These are phyloP conservation scores for Cylindroiulus punctatus DNA, from an alignment of 2,888 invertebrate genomes.

Conservation along the genomic window DNA sequence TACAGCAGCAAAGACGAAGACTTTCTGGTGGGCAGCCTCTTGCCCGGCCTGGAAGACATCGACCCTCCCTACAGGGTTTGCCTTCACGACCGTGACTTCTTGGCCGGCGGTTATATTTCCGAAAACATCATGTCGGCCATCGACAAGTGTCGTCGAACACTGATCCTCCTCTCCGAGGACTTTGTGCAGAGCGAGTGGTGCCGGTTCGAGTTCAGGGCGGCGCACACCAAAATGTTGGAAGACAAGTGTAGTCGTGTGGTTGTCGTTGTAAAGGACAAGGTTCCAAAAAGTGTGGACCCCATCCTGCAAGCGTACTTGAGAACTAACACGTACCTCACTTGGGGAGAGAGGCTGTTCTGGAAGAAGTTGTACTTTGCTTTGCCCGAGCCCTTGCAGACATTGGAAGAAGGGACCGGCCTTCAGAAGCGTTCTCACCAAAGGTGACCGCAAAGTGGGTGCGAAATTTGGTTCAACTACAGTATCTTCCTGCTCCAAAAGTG, in stretches of 20 bases:
- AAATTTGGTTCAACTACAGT: too few relatives aligned
- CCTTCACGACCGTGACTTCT: constrained; percentile 63
- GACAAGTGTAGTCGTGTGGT: constrained; percentile 62
- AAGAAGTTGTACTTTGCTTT: constrained; percentile 61
- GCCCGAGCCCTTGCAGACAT: constrained; percentile 52
- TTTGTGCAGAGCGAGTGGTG: constrained; percentile 62
- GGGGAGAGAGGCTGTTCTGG: constrained; percentile 62
- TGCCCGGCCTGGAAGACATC: constrained; percentile 60
- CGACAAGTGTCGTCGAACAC: constrained; percentile 60
- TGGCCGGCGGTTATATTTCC: constrained; percentile 61
- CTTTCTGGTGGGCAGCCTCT: constrained; percentile 60
- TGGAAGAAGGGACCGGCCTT: neutral
- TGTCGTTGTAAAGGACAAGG: constrained; percentile 62
- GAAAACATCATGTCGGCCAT: constrained; percentile 62
- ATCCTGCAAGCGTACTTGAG: constrained; percentile 61
- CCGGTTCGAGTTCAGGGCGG: constrained; percentile 61
- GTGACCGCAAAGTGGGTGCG: neutral
- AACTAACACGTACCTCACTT: constrained; percentile 61
- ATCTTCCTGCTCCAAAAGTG: too few relatives aligned
- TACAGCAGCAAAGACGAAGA: constrained; percentile 60
- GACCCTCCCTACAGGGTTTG: constrained; percentile 59
- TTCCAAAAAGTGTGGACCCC: constrained; percentile 61
- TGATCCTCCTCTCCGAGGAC: constrained; percentile 61
- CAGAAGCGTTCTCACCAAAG: too few relatives aligned
- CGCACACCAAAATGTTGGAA: constrained; percentile 61